Evolutionary conservation across 2,888 invertebrate species (phyloP).

Genomic region (Troides oblongomaculatus): DNA sequence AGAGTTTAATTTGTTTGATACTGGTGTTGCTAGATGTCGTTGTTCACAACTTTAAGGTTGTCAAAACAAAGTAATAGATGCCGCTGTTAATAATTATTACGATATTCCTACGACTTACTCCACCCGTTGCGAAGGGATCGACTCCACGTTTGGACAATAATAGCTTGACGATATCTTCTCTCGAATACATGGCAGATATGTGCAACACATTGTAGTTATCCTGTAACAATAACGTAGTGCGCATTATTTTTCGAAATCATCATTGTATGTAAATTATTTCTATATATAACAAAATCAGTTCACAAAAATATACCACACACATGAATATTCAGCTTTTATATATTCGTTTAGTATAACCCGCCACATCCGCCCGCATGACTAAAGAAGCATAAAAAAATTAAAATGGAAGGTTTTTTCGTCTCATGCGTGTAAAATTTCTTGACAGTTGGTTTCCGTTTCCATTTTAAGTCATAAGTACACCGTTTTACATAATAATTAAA

Average conservation of each 20-base stretch:
- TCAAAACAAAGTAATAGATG: not conserved
- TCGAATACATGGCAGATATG: constrained; percentile 95
- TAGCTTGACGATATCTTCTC: constrained; percentile 96
- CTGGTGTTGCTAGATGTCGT: constrained; percentile 6
- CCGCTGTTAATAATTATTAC: not conserved
- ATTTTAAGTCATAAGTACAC: not conserved
- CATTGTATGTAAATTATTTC: too few species aligned
- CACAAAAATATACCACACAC: too few species aligned
- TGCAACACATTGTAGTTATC: constrained; percentile 98
- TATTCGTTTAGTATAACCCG: too few species aligned
- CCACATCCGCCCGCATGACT: too few species aligned
- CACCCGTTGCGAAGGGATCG: constrained; percentile 95
- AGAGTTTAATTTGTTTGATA: not conserved
- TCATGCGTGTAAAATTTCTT: constrained; percentile 5
- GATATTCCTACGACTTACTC: constrained; percentile 83
- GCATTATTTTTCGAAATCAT: too few species aligned
- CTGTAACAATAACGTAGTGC: constrained; percentile 72
- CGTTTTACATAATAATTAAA: not conserved
- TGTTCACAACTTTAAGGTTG: not conserved
- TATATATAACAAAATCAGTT: too few species aligned
- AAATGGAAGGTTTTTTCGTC: not conserved
- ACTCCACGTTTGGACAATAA: constrained; percentile 93
- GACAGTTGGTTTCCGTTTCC: constrained; percentile 5
- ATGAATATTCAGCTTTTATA: too few species aligned
- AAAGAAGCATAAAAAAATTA: not conserved